Evolutionary conservation across 2,113 vertebrate species (phyloP).

Genomic region (Paradoxurus hermaphroditus): DNA sequence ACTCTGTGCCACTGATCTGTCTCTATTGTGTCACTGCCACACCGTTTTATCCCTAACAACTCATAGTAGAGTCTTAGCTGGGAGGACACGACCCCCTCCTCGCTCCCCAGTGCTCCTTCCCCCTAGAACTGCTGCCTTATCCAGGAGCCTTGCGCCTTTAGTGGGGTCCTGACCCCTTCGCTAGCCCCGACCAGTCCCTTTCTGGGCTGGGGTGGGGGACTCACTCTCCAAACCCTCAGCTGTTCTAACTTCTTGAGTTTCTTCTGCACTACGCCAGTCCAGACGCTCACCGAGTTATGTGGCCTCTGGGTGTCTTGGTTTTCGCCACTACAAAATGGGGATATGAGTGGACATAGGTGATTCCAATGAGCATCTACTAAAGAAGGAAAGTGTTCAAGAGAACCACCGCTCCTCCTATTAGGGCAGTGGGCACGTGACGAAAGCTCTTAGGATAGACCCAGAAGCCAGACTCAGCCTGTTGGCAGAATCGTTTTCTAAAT

Average conservation of each 20-base stretch:
- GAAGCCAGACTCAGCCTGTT: background rate
- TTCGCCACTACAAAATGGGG: background rate
- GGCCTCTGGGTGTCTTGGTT: background rate
- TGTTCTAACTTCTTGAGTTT: too few relatives aligned
- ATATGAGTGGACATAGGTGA: background rate
- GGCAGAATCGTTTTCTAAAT: slow-evolving; percentile 30
- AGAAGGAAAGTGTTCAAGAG: background rate
- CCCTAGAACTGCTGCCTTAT: too few relatives aligned
- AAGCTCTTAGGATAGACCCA: background rate
- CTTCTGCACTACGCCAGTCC: background rate
- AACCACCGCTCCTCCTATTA: accelerated
- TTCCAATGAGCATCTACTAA: background rate
- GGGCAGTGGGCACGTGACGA: background rate
- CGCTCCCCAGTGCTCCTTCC: background rate
- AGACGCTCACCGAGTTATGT: background rate
- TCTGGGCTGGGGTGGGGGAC: background rate
- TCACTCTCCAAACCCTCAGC: background rate
- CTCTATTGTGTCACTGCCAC: background rate
- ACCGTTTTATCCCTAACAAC: background rate
- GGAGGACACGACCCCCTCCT: background rate
- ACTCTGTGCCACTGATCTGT: background rate
- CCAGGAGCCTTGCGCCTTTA: background rate
- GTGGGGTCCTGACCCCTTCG: accelerated
- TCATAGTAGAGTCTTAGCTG: background rate
- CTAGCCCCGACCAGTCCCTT: too few relatives aligned